Evolutionary conservation across 2,888 invertebrate genomes (phyloP), one percentile per base, ranked within the genome.

Genomic region (Abrostola tripartita): DNA sequence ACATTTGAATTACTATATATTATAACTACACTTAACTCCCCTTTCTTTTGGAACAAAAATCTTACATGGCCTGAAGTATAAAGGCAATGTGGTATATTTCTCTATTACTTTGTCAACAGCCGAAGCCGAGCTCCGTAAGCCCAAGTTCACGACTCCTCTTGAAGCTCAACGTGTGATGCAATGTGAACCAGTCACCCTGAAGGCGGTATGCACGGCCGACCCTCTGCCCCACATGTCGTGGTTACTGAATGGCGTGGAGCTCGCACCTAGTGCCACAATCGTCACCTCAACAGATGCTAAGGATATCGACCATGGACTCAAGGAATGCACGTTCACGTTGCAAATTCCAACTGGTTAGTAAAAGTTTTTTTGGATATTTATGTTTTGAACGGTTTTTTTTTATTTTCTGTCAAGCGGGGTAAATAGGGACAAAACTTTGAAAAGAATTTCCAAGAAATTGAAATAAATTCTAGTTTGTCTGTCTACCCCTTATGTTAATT

Each of bases 171-270:
- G 96, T n/a, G 96, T 96, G 38, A 95, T 96, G 71, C 97, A 97
- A 83, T 96, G 96, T 44, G 96, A 96, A 51, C 95, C 96, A 0
- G 96, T 96, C 2, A 95, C 95, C 0, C 91, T 98, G 79, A 95
- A 96, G 52, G 97, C 97, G 0, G 95, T 97, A 14, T 96, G 99
- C 80, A 96, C 97, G 38, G 99, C 98, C 7, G 98, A 98, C 93
- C 99, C 99, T 0, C 95, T 96, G 70, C 99, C 99, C 0, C 97
- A 98, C 76, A 96, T 98, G 52, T 95, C 96, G 66, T 99, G 99
- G 99, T 95, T 96, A 41, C 96, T 97, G 79, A 96, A 98, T 82
- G 97, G 97, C 5, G 92, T 95, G 52, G 96, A 96, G 81, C 93
- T 98, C 36, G 90, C 95, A 0, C 94, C 95, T 5, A 96, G 96